These are phyloP conservation scores for Ctenomys sociabilis DNA, from an alignment of 2,113 vertebrate species.

Conservation along the genomic window DNA sequence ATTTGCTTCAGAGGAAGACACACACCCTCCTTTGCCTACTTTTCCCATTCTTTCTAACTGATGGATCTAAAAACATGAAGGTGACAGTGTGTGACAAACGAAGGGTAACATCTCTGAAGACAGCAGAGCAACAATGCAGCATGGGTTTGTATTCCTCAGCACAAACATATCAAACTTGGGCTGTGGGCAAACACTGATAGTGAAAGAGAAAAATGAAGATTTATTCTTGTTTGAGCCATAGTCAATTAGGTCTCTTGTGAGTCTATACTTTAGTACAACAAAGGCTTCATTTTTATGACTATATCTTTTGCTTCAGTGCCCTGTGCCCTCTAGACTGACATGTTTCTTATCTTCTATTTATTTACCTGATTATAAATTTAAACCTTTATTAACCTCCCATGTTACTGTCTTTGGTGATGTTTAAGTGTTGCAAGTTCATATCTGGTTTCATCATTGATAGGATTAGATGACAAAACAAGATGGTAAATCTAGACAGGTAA, in stretches of 20 bases:
- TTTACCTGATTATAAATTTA: not conserved
- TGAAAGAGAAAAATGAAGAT: not conserved
- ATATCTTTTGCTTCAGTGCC: not conserved
- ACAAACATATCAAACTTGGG: not conserved
- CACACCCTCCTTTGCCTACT: no score
- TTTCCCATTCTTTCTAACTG: not conserved
- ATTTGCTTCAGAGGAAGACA: constrained; percentile 11
- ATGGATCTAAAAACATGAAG: not conserved
- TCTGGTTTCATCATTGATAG: not conserved
- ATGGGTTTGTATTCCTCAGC: not conserved
- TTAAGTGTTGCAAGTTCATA: not conserved
- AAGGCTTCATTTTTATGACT: not conserved
- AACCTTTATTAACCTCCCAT: not conserved
- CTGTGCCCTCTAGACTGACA: not conserved
- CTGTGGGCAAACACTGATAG: not conserved
- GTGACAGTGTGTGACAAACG: no score
- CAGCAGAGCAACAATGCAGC: not conserved
- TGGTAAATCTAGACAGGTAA: not conserved
- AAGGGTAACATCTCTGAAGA: not conserved
- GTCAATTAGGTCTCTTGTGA: not conserved
- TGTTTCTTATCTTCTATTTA: not conserved
- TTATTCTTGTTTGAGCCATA: not conserved
- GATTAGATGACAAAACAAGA: constrained; percentile 3
- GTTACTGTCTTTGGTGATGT: not conserved
- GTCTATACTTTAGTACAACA: not conserved